A percentile compares a stretch with the other conserved stretches of the same genome.
These are phyloP conservation scores for Pachycephus smyrnensis DNA, from an alignment of 2,888 invertebrate genomes.

Conservation along the genomic window DNA sequence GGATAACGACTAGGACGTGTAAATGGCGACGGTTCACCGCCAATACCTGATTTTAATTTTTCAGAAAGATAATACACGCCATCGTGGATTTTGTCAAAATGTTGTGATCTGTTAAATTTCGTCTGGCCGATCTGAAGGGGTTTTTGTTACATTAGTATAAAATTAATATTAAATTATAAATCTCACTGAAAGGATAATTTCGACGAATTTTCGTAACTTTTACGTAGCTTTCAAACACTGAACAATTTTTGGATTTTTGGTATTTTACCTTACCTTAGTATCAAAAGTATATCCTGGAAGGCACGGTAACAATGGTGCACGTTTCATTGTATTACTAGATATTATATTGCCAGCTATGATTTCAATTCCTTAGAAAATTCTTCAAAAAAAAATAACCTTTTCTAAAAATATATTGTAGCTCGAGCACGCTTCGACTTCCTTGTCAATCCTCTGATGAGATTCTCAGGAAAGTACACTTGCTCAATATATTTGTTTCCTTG, in stretches of 20 bases:
- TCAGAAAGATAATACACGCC: constrained; percentile 75
- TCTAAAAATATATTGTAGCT: constrained; percentile 1
- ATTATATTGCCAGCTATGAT: background rate
- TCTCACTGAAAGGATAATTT: no score
- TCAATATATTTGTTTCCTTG: background rate
- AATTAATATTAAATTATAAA: background rate
- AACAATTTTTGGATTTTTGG: background rate
- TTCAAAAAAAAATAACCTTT: constrained; percentile 1
- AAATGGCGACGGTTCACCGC: constrained; percentile 70
- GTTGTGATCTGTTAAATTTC: constrained; percentile 73
- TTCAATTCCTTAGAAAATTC: background rate
- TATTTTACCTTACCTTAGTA: constrained; percentile 71
- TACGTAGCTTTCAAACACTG: background rate
- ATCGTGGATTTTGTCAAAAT: constrained; percentile 72
- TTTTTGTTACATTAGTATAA: constrained; percentile 12
- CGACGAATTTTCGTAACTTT: no score
- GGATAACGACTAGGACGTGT: constrained; percentile 70
- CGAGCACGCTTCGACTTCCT: background rate
- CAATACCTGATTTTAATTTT: constrained; percentile 72
- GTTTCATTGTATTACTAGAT: constrained; percentile 62
- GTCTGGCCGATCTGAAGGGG: constrained; percentile 73
- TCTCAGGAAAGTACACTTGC: background rate
- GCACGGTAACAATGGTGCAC: constrained; percentile 77
- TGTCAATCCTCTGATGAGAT: background rate
- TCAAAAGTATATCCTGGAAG: constrained; percentile 80